These are phyloP conservation scores for Rhizoglyphus robini DNA, from an alignment of 1,140 invertebrate species.

Conservation along the genomic window DNA sequence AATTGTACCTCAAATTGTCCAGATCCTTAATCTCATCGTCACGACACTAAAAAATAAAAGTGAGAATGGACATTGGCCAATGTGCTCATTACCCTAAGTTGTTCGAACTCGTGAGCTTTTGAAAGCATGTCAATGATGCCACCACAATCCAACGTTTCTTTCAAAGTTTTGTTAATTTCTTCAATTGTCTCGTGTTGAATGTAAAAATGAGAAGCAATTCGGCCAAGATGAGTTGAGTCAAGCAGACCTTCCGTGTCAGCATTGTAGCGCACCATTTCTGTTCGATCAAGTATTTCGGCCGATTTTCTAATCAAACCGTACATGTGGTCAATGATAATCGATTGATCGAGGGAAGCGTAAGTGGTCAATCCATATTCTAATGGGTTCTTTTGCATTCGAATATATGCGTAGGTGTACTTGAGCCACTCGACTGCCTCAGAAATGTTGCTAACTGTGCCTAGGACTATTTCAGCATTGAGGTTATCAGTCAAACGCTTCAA, in stretches of 20 bases:
- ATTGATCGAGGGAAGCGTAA: constrained; percentile 53
- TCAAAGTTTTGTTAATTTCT: constrained; percentile 62
- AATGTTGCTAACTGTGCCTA: constrained; percentile 88
- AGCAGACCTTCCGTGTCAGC: constrained; percentile 60
- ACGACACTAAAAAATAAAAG: constrained; percentile 48
- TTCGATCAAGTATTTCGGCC: constrained; percentile 72
- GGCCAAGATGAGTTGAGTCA: constrained; percentile 69
- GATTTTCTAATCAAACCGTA: constrained; percentile 60
- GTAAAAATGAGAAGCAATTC: constrained; percentile 94
- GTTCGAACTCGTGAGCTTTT: constrained; percentile 81
- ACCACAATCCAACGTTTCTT: constrained; percentile 64
- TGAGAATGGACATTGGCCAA: constrained; percentile 11
- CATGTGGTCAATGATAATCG: constrained; percentile 53
- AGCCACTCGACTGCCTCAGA: constrained; percentile 95
- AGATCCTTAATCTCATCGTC: constrained; percentile 89
- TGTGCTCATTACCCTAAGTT: constrained; percentile 59
- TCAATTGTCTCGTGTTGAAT: constrained; percentile 93
- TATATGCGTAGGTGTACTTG: constrained; percentile 90
- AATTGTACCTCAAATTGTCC: constrained; percentile 55
- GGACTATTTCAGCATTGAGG: constrained; percentile 89
- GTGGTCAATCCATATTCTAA: constrained; percentile 72
- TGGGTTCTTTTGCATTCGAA: constrained; percentile 85
- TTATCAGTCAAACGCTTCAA: constrained; percentile 81
- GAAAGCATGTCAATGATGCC: constrained; percentile 79
- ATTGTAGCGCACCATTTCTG: constrained; percentile 85